Percentiles rank a stretch among this genome's conserved stretches.
These are phyloP conservation scores for Hylyphantes graminicola DNA, from an alignment of 1,140 invertebrate species.

Conservation along the genomic window DNA sequence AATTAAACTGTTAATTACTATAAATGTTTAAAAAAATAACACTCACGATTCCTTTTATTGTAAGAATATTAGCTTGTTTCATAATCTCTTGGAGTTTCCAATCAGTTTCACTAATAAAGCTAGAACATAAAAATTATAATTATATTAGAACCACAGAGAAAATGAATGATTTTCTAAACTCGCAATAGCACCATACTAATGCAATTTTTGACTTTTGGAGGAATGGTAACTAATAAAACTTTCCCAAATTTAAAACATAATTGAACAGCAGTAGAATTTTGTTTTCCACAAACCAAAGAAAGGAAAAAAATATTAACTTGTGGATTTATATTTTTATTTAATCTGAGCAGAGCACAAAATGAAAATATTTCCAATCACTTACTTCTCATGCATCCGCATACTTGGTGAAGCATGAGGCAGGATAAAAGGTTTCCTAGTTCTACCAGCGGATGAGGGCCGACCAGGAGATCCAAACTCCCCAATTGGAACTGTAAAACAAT, in stretches of 20 bases:
- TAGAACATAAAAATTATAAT: constrained; percentile 10
- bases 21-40: not conserved
- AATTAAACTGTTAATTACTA: not conserved
- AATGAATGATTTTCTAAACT: too few species aligned
- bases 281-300: too few species aligned
- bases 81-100: constrained; percentile 60
- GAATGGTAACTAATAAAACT: too few species aligned
- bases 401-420: constrained; percentile 40
- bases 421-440: constrained; percentile 45
- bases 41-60: constrained; percentile 61
- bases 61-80: constrained; percentile 61
- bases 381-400: constrained; percentile 42
- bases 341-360: too few species aligned
- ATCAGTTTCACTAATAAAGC: constrained; percentile 54
- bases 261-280: too few species aligned
- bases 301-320: too few species aligned
- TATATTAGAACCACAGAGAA: too few species aligned
- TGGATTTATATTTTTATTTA: too few species aligned
- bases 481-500: constrained; percentile 42
- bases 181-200: too few species aligned
- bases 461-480: constrained; percentile 55
- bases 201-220: too few species aligned
- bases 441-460: constrained; percentile 44
- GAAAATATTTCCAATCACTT: not conserved
- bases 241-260: too few species aligned